Percentiles rank a stretch among this genome's conserved stretches.
These are phyloP conservation scores for Octomys mimax DNA, from an alignment of 2,797 vertebrate genomes.

Conservation along the genomic window DNA sequence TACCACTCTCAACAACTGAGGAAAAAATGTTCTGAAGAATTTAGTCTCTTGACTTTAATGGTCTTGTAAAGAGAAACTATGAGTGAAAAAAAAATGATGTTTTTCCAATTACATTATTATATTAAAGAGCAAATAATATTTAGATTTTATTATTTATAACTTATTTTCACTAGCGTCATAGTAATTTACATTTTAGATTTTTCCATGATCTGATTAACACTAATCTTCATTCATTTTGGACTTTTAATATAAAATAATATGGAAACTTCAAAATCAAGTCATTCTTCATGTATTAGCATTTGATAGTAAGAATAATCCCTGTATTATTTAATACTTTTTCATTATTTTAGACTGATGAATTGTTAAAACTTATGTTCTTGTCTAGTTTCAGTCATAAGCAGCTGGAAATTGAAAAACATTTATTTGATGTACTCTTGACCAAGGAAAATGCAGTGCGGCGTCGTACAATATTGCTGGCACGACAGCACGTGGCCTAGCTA, in stretches of 20 bases:
- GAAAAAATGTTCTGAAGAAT: not conserved
- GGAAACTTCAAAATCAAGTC: not conserved
- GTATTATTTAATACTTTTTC: not conserved
- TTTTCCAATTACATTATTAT: not conserved
- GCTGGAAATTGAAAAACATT: not conserved
- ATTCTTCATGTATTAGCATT: not conserved
- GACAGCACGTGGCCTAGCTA: not conserved
- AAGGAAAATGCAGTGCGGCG: not conserved
- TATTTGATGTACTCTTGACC: not conserved
- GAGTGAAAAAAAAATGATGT: not conserved
- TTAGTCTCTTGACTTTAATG: slow-evolving; percentile 4
- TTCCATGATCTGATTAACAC: not conserved
- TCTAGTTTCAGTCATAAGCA: not conserved
- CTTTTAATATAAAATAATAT: not conserved
- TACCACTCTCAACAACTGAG: not conserved
- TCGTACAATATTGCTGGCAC: not conserved
- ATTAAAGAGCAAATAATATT: not conserved
- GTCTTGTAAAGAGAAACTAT: not conserved
- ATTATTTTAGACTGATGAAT: not conserved
- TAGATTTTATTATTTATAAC: not conserved
- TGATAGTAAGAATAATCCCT: not conserved
- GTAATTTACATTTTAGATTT: not conserved
- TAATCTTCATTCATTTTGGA: not conserved
- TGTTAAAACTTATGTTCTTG: not conserved
- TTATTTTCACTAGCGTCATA: not conserved